These are phyloP conservation scores for Enteromius thamalakanensis DNA, from an alignment of 2,797 vertebrate species.

Conservation along the genomic window DNA sequence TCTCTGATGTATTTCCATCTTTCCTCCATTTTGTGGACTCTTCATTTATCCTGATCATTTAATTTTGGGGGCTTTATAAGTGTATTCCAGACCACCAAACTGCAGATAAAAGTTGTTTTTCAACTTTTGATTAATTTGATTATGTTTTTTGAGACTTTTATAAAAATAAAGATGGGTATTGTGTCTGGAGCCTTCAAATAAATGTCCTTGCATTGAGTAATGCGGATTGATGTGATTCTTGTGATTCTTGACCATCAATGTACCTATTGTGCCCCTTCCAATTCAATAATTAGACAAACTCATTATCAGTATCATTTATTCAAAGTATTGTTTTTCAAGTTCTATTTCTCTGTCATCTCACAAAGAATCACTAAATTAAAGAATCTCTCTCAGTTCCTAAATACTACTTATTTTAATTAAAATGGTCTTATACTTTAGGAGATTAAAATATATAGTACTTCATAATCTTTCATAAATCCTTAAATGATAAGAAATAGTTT, in stretches of 20 bases:
- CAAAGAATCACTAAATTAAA: background rate
- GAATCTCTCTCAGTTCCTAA: background rate
- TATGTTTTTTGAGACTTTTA: too few species aligned
- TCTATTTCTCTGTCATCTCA: background rate
- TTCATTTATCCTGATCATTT: background rate
- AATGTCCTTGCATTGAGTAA: background rate
- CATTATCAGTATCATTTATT: background rate
- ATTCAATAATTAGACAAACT: background rate
- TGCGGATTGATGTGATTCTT: background rate
- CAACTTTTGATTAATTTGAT: too few species aligned
- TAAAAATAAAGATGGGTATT: too few species aligned
- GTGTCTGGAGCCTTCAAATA: background rate
- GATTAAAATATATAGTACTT: background rate
- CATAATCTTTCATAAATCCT: background rate
- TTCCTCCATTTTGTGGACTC: background rate
- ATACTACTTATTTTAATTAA: background rate
- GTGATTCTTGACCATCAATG: background rate
- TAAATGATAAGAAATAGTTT: background rate
- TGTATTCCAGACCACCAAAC: background rate
- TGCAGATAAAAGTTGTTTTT: too few species aligned
- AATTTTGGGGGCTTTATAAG: background rate
- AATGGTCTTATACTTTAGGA: background rate
- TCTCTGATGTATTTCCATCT: background rate
- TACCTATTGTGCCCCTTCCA: background rate
- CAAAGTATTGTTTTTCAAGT: background rate